phyloP scores from a whole-genome alignment of 2,888 invertebrate genomes.

The Drosophila mercatorum region DNA sequence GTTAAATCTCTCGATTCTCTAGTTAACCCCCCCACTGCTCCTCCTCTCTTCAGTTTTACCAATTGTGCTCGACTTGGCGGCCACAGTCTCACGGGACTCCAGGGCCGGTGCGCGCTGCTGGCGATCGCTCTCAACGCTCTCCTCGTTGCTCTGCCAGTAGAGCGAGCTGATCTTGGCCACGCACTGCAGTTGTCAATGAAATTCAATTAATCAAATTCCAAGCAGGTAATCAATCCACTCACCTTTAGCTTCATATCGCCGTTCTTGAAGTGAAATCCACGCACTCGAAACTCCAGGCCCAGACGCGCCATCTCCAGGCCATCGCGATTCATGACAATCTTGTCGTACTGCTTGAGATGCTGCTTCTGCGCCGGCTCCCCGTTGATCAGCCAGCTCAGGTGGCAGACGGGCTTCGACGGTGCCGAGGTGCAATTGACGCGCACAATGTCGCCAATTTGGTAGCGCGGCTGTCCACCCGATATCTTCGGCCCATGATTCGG shows the following conservation, averaged over 20 bases:
- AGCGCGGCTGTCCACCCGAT: slow-evolving; percentile 91
- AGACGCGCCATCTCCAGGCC: slow-evolving; percentile 90
- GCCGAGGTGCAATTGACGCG: slow-evolving; percentile 94
- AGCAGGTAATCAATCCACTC: slow-evolving; percentile 29
- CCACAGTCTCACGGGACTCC: slow-evolving; percentile 90
- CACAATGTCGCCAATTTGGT: slow-evolving; percentile 92
- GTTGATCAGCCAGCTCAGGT: slow-evolving; percentile 94
- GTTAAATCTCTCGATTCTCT: not conserved
- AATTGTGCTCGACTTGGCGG: slow-evolving; percentile 88
- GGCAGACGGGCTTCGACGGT: slow-evolving; percentile 92
- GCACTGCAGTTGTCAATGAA: slow-evolving; percentile 86
- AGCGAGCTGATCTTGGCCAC: slow-evolving; percentile 94
- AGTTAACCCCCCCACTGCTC: not conserved
- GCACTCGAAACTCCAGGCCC: slow-evolving; percentile 92
- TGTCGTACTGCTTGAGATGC: slow-evolving; percentile 86
- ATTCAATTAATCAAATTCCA: not conserved
- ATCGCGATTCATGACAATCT: slow-evolving; percentile 86
- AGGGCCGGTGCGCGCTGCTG: slow-evolving; percentile 90
- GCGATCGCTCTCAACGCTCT: slow-evolving; percentile 92
- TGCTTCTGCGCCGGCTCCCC: slow-evolving; percentile 89
- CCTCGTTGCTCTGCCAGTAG: slow-evolving; percentile 94
- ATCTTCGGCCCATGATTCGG: slow-evolving; percentile 93
- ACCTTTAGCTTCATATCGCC: slow-evolving; percentile 94
- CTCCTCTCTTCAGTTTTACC: slow-evolving; percentile 84
- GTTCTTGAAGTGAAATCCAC: slow-evolving; percentile 91